Evolutionary conservation across 2,113 vertebrate species (phyloP).

Genomic region (Chitala chitala): DNA sequence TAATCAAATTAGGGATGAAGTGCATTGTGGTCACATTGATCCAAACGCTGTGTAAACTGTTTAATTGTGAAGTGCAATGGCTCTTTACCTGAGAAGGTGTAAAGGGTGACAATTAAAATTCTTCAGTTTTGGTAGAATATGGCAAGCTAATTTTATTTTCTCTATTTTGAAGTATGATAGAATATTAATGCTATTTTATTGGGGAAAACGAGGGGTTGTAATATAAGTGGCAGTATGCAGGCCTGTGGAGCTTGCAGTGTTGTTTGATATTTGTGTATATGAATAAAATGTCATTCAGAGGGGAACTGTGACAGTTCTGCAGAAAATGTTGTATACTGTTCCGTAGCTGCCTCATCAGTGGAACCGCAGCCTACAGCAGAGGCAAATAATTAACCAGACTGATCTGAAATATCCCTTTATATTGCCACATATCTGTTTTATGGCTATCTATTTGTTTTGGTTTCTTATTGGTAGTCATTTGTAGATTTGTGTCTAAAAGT

Average conservation of each 20-base stretch:
- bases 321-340: background rate
- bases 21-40: slow-evolving; percentile 10
- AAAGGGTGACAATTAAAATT: slow-evolving; percentile 38
- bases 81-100: slow-evolving; percentile 29
- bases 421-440: too few species aligned
- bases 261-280: slow-evolving; percentile 46
- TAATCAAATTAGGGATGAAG: slow-evolving; percentile 13
- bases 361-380: background rate
- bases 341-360: background rate
- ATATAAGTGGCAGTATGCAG: slow-evolving; percentile 21
- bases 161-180: slow-evolving; percentile 51
- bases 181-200: slow-evolving; percentile 46
- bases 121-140: slow-evolving; percentile 43
- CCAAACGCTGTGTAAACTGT: slow-evolving; percentile 31
- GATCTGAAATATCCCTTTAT: slow-evolving; percentile 2
- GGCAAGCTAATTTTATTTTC: slow-evolving; percentile 51
- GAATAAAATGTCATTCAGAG: slow-evolving; percentile 45
- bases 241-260: slow-evolving; percentile 23
- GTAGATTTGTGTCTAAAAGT: background rate
- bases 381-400: background rate
- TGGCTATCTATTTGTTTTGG: background rate
- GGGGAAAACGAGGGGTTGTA: slow-evolving; percentile 21
- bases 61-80: slow-evolving; percentile 60
- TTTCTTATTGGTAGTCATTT: background rate
- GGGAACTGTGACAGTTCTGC: background rate